These are phyloP conservation scores for Haemorhous mexicanus DNA, from an alignment of 2,113 vertebrate species.

Conservation along the genomic window DNA sequence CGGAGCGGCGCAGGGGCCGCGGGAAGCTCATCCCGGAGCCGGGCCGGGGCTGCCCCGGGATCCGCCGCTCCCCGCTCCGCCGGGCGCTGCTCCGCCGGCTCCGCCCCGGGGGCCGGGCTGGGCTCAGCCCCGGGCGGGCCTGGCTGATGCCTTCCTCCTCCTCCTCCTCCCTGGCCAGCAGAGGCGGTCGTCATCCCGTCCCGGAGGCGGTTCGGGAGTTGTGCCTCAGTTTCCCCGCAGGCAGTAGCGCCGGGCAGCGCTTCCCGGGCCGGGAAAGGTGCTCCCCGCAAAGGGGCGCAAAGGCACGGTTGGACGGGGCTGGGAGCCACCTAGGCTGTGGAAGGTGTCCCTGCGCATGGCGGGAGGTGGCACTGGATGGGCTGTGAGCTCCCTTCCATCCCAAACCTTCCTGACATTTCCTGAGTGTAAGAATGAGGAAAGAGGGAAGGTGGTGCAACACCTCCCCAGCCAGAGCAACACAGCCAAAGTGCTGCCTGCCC, in stretches of 20 bases:
- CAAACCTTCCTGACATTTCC: neutral
- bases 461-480: too few relatives aligned
- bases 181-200: neutral
- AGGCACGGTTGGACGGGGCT: neutral
- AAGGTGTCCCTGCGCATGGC: neutral
- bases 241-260: neutral
- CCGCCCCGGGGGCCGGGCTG: neutral
- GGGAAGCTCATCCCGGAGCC: constrained; percentile 70
- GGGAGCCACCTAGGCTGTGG: neutral
- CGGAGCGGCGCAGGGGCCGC: constrained; percentile 70
- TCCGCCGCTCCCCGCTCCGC: neutral
- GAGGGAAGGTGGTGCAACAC: neutral
- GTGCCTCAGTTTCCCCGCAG: neutral
- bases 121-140: neutral
- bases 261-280: neutral
- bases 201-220: neutral
- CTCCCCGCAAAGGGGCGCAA: neutral
- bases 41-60: neutral
- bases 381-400: neutral
- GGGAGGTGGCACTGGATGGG: too few relatives aligned
- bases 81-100: neutral
- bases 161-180: neutral
- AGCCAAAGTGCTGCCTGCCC: neutral
- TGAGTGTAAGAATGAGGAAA: neutral
- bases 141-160: neutral